Percentiles rank a stretch among this genome's conserved stretches.
phyloP scores from a whole-genome alignment of 2,113 vertebrate species.

The Pitta sordida region DNA sequence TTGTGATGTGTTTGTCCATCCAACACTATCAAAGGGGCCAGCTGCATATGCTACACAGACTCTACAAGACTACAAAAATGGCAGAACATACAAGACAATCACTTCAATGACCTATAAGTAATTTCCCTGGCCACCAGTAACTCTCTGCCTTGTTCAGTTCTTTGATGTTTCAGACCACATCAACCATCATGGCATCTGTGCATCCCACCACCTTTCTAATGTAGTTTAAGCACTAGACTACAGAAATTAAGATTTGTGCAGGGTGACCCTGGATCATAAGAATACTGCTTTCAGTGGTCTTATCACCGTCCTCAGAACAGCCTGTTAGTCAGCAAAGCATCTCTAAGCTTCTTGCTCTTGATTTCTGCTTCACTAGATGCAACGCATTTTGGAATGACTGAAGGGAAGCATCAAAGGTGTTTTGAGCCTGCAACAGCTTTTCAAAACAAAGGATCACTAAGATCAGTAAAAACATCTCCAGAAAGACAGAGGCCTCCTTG shows the following conservation, averaged over 20 bases:
- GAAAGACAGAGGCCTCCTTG: not conserved
- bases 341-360: not conserved
- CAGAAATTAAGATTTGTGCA: not conserved
- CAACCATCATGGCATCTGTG: not conserved
- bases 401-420: not conserved
- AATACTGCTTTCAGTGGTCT: not conserved
- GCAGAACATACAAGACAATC: not conserved
- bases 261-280: not conserved
- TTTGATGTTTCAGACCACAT: not conserved
- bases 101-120: not conserved
- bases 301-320: not conserved
- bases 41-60: not conserved
- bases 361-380: not conserved
- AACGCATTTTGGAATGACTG: not conserved
- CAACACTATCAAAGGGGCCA: not conserved
- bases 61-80: not conserved
- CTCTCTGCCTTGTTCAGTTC: not conserved
- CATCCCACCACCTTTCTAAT: not conserved
- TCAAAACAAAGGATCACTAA: not conserved
- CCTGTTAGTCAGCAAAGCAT: not conserved
- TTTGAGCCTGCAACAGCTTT: not conserved
- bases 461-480: rapidly evolving
- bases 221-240: not conserved
- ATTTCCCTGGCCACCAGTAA: not conserved
- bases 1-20: not conserved